Percentiles rank a stretch among this genome's conserved stretches.
Conservation (phyloP, 23 tunicate species). For the Styela clava region DNA sequence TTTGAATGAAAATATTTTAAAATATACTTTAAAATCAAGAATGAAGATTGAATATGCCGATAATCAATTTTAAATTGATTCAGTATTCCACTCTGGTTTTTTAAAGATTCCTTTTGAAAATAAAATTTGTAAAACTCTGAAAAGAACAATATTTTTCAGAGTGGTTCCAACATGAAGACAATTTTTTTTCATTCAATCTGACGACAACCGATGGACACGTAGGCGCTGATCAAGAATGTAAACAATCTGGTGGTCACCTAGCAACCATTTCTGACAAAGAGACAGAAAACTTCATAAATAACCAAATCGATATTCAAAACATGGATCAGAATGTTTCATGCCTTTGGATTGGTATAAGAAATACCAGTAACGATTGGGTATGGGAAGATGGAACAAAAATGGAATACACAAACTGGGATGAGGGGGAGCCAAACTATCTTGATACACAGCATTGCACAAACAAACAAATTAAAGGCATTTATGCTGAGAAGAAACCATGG, state of each 20-base stretch:
- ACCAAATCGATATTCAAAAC: background rate
- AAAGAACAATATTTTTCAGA: too few relatives aligned
- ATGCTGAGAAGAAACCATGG: constrained; percentile 9
- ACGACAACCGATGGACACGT: constrained; percentile 1
- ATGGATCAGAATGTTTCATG: background rate
- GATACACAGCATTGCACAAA: constrained; percentile 22
- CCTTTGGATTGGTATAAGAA: constrained; percentile 27
- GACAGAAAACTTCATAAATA: constrained; percentile 9
- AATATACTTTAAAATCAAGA: too few relatives aligned
- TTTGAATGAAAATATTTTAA: too few relatives aligned
- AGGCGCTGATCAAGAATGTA: background rate
- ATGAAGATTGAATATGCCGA: too few relatives aligned
- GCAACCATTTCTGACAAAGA: constrained; percentile 6
- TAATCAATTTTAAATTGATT: too few relatives aligned
- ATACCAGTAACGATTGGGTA: background rate
- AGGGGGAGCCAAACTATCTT: constrained; percentile 8
- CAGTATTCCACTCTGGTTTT: too few relatives aligned
- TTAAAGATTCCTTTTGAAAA: too few relatives aligned
- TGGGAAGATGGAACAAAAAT: constrained; percentile 1
- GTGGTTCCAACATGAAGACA: constrained; percentile 2
- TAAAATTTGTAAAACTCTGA: too few relatives aligned
- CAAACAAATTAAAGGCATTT: constrained; percentile 2
- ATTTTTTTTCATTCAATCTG: background rate
- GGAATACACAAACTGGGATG: constrained; percentile 21
- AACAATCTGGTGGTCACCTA: background rate